phyloP scores from a whole-genome alignment of 1,140 invertebrate genomes.

The Tetraneura akinire region DNA sequence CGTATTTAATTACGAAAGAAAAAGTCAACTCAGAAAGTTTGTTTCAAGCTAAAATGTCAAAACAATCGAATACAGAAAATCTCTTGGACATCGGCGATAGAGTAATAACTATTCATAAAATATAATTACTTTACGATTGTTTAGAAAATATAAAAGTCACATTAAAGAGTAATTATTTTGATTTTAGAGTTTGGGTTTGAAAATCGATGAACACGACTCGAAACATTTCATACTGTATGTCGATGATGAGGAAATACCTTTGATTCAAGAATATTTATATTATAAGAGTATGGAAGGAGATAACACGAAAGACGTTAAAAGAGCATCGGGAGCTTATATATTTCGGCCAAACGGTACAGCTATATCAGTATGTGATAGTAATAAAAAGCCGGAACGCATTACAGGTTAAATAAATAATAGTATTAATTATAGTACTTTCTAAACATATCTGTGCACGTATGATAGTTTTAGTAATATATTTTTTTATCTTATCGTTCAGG shows the following conservation, averaged over 20 bases:
- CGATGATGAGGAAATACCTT: constrained; percentile 37
- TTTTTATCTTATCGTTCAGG: constrained; percentile 3
- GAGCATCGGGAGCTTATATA: constrained; percentile 67
- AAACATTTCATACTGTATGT: background rate
- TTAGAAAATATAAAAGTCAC: too few relatives aligned
- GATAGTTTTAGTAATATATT: background rate
- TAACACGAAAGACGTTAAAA: constrained; percentile 58
- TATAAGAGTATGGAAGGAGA: constrained; percentile 65
- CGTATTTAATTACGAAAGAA: constrained; percentile 19
- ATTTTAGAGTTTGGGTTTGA: constrained; percentile 33
- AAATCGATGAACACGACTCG: background rate
- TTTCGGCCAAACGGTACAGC: constrained; percentile 63
- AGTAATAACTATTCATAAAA: too few relatives aligned
- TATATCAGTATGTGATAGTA: constrained; percentile 52
- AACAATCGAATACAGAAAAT: background rate
- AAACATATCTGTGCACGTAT: background rate
- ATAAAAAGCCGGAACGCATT: background rate
- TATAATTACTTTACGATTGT: too few relatives aligned
- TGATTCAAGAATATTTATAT: constrained; percentile 62
- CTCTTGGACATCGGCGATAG: constrained; percentile 12
- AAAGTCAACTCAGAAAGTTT: background rate
- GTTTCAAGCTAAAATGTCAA: background rate
- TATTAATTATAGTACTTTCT: background rate
- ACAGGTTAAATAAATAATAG: background rate
- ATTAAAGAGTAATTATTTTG: background rate